Base-by-base conservation (phyloP, 2,113 vertebrate genomes). In the Microcebus griseorufus region DNA sequence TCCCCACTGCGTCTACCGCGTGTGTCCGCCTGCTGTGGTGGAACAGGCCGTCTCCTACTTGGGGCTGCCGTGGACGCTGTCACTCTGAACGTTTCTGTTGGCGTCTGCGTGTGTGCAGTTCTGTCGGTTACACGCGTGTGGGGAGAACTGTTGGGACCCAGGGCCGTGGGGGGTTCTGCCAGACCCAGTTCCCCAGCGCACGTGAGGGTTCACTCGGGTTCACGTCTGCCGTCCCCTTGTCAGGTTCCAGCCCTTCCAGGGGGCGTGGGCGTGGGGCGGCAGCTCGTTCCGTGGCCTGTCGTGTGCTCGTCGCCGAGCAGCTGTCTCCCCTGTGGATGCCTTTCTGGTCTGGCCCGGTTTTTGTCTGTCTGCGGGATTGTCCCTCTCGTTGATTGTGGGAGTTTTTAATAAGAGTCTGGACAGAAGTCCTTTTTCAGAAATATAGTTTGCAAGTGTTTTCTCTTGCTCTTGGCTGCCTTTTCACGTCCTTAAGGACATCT, bases 241-340 rank as follows among this genome's bases (percentile, higher is more conserved):
- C 14, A 29, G 1, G 3, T 3, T 11, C 22, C 2, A 0, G 60
- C 69, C 51, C 76, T 91, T 32, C 60, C 65, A n/a, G 29, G 65
- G 7, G 18, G 1, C 13, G 9, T 20, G 29, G 1, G 1, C 18
- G 11, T 45, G n/a, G 1, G 1, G 25, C 0, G 4, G 62, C 13
- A 1, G 48, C 81, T 65, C 3, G 0, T 22, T 39, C 3, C 2
- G 9, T 53, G 53, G 5, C 45, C 53, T n/a, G 32, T 18, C 45
- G 5, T 0, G 5, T 9, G 20, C 37, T 11, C 4, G 0, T 2
- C 37, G 5, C 32, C 1, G 0, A 1, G 45, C 8, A 67, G 34
- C 9, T 11, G 20, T 65, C 55, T 11, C 34, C 23, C 13, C 12
- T 13, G 45, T 25, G 60, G 39, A 32, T 0, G 34, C 20, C 25